Evolutionary conservation across 2,113 vertebrate genomes (phyloP), one percentile per base, ranked within the genome.

Genomic region (Dromiciops gliroides): DNA sequence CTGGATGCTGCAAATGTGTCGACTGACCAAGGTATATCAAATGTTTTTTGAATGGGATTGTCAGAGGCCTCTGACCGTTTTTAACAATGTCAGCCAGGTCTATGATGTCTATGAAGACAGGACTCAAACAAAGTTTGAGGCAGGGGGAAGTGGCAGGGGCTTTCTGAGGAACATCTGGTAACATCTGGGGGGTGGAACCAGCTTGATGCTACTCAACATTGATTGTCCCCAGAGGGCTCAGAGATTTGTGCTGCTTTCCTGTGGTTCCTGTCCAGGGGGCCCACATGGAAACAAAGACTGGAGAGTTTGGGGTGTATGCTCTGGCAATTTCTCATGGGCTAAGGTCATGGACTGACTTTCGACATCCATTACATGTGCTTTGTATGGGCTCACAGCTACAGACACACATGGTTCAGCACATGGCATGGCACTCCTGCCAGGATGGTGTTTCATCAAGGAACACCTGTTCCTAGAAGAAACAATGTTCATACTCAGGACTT

Each of bases 11-110:
- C 51, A 52, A 89, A 53, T 48, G 44, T 23, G 1, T 37, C n/a
- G 89, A 60, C 89, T 90, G 3, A 90, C 12, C 89, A 93, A 95
- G 8, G 0, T 89, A 96, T 91, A 96, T 56, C 97, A 92, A 94
- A 90, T 89, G 89, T 50, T 51, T 97, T 48, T 67, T 89, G 92
- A 67, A 95, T 50, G 75, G 11, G 92, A 56, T 47, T 91, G 92
- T 94, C 90, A 93, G 89, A 95, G 8, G 19, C 12, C 3, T 2
- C 50, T 47, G 44, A 16, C 52, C 89, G 0, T 52, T 52, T 92
- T 48, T 92, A 49, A 92, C 88, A 50, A 56, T 95, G 89, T 50
- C 50, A 48, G 83, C 31, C 93, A 51, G 95, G 37, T 19, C 37
- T 75, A 16, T 56, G 90, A 92, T 89, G 50, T 24, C 28, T 50